A percentile compares a stretch with the other conserved stretches of the same genome.
Conservation (phyloP, 2,113 vertebrate genomes). For the Tenrec ecaudatus region DNA sequence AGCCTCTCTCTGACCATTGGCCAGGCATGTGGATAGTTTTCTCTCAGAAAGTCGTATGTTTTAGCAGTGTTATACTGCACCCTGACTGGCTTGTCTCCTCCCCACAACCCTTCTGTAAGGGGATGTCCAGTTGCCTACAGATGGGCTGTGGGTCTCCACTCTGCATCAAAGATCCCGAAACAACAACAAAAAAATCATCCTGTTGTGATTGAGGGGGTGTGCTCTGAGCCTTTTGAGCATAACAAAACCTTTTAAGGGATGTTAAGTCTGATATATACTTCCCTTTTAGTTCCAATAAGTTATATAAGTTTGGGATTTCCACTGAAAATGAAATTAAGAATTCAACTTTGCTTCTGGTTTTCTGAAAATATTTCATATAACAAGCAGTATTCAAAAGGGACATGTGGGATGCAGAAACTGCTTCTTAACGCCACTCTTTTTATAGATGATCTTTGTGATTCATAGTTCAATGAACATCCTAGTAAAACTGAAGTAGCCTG, state of each 20-base stretch:
- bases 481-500: conserved; percentile 11
- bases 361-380: conserved; percentile 10
- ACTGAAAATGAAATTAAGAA: conserved; percentile 5
- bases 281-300: neutral
- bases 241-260: neutral
- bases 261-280: neutral
- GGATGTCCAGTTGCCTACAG: too few species aligned
- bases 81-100: too few species aligned
- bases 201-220: neutral
- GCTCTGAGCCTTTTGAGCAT: neutral
- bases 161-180: too few species aligned
- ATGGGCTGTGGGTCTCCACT: too few species aligned
- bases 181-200: too few species aligned
- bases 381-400: neutral
- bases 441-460: neutral
- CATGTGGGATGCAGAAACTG: neutral
- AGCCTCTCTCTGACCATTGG: too few species aligned
- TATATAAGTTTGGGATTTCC: conserved; percentile 15
- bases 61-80: too few species aligned
- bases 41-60: too few species aligned
- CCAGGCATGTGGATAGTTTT: too few species aligned
- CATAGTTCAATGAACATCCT: neutral
- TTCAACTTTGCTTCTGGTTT: conserved; percentile 13
- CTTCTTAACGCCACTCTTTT: neutral
- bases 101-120: too few species aligned